Percentiles rank a stretch among this genome's conserved stretches.
Evolutionary conservation across 2,797 vertebrate genomes (phyloP).

Genomic region (Sebastes itinus): DNA sequence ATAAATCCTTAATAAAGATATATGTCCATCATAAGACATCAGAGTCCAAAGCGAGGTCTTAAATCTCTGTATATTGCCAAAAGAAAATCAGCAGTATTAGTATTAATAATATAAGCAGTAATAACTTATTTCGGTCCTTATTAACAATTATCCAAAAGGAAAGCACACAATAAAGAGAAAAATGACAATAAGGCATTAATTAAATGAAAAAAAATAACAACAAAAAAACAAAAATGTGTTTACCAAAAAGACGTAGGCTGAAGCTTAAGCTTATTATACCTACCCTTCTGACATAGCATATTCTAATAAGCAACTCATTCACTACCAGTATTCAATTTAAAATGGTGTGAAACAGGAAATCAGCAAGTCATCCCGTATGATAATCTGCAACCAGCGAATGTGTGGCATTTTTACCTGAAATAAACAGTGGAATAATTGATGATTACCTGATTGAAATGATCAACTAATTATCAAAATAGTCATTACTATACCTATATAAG

Average conservation of each 20-base stretch:
- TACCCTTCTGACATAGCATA: rapidly evolving
- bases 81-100: not conserved
- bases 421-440: not conserved
- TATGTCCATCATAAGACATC: not conserved
- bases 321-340: not conserved
- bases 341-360: not conserved
- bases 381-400: not conserved
- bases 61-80: not conserved
- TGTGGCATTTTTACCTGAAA: not conserved
- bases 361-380: not conserved
- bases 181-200: too few relatives aligned
- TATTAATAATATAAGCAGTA: not conserved
- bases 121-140: too few relatives aligned
- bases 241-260: too few relatives aligned
- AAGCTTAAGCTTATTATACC: too few relatives aligned
- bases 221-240: too few relatives aligned
- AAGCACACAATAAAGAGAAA: too few relatives aligned
- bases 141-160: too few relatives aligned
- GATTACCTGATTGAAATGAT: not conserved
- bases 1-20: not conserved
- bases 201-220: too few relatives aligned
- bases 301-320: too few relatives aligned
- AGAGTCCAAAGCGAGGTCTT: not conserved
- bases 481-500: too few relatives aligned
- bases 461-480: not conserved